Conservation (phyloP, 1,140 invertebrate species). For the Zophobas atratus region DNA sequence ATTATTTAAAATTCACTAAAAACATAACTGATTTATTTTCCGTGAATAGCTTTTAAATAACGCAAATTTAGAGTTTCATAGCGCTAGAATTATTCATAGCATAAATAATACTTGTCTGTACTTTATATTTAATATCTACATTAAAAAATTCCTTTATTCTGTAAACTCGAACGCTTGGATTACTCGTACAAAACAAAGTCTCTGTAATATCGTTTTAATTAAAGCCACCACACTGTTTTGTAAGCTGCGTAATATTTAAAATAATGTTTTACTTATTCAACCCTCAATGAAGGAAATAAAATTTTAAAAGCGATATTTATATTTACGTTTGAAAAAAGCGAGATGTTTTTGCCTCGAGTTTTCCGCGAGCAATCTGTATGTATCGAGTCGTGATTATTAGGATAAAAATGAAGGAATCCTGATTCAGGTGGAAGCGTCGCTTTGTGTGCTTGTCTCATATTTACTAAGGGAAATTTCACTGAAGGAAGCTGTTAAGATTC, state of each 20-base stretch:
- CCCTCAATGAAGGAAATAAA: not conserved
- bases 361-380: not conserved
- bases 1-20: too few relatives aligned
- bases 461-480: constrained; percentile 6
- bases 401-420: constrained; percentile 9
- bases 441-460: constrained; percentile 14
- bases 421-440: not conserved
- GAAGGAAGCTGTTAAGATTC: constrained; percentile 3
- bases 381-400: constrained; percentile 2
- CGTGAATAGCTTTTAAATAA: too few relatives aligned
- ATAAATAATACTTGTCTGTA: too few relatives aligned
- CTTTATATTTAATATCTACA: not conserved
- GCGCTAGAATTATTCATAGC: too few relatives aligned
- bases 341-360: not conserved
- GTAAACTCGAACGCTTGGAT: not conserved
- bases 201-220: constrained; percentile 1
- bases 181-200: not conserved
- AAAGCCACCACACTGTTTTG: not conserved
- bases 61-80: too few relatives aligned
- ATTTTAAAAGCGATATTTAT: not conserved
- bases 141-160: not conserved
- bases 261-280: not conserved
- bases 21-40: too few relatives aligned
- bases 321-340: not conserved
- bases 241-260: not conserved